These are phyloP conservation scores for Antrozous pallidus DNA, from an alignment of 2,797 vertebrate genomes.

Conservation along the genomic window DNA sequence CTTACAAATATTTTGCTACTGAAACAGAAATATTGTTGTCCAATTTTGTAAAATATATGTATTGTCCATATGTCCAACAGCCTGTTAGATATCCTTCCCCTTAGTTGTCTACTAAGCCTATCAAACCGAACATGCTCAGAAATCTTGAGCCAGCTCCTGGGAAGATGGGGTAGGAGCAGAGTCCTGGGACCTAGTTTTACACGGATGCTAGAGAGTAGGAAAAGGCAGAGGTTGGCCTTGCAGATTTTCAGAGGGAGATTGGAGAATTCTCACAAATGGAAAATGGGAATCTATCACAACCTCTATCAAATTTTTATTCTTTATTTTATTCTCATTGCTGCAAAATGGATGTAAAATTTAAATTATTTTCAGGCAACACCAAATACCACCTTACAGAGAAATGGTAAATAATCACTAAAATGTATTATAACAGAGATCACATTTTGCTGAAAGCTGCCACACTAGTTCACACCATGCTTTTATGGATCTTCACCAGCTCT, in stretches of 20 bases:
- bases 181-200: not conserved
- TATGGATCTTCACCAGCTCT: not conserved
- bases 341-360: slow-evolving; percentile 1
- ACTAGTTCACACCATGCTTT: not conserved
- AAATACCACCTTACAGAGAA: not conserved
- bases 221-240: not conserved
- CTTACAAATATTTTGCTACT: slow-evolving; percentile 34
- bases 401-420: not conserved
- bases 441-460: not conserved
- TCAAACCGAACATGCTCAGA: not conserved
- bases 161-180: not conserved
- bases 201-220: not conserved
- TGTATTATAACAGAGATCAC: not conserved
- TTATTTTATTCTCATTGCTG: not conserved
- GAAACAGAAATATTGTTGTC: not conserved
- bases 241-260: not conserved
- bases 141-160: not conserved
- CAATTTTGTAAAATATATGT: not conserved
- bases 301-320: not conserved
- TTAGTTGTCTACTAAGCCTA: not conserved
- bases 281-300: not conserved
- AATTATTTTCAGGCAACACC: not conserved
- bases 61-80: not conserved
- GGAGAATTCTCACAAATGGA: not conserved
- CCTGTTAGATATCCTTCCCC: not conserved